Conservation (phyloP, 2,113 vertebrate species). For the Ptilonorhynchus violaceus region DNA sequence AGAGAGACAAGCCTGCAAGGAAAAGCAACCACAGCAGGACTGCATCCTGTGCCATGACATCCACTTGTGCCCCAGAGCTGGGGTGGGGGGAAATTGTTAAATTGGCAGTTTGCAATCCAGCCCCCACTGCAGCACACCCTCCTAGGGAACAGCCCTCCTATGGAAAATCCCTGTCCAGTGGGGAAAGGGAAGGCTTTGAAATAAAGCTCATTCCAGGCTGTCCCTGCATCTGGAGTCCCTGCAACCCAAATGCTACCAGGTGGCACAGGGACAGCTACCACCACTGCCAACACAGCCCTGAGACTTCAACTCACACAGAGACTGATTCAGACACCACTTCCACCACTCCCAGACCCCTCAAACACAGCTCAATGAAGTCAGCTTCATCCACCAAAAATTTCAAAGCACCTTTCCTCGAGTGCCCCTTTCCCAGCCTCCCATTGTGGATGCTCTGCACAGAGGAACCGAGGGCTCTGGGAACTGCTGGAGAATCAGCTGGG, state of each 20-base stretch:
- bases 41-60: background rate
- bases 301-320: background rate
- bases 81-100: background rate
- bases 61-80: background rate
- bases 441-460: rapidly evolving
- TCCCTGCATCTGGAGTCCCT: background rate
- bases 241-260: background rate
- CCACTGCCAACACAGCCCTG: background rate
- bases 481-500: background rate
- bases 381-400: background rate
- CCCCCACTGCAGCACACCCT: background rate
- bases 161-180: background rate
- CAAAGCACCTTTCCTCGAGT: background rate
- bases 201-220: background rate
- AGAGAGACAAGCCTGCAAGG: background rate
- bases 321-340: rapidly evolving
- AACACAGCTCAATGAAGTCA: background rate
- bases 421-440: background rate
- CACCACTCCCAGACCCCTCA: background rate
- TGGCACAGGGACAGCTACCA: background rate
- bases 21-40: background rate
- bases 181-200: background rate
- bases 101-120: background rate
- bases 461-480: rapidly evolving
- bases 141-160: background rate